These are phyloP conservation scores for Chrysemys picta DNA, from an alignment of 2,113 vertebrate species.

Conservation along the genomic window DNA sequence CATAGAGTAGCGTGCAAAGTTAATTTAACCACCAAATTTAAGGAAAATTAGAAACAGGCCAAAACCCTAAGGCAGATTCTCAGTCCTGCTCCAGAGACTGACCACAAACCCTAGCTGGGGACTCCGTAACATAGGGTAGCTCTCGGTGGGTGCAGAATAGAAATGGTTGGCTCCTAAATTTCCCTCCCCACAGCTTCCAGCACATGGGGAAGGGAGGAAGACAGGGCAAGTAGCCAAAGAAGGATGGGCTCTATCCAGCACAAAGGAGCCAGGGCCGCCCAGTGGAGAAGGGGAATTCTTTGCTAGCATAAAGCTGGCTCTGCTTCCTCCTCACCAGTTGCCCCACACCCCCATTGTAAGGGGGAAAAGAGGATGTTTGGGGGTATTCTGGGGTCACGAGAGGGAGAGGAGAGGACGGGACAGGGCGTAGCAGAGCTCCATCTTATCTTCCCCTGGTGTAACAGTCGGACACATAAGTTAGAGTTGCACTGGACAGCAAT, in stretches of 20 bases:
- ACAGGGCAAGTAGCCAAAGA: background rate
- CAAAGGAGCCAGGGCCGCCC: background rate
- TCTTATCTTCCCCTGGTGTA: background rate
- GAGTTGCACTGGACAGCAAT: background rate
- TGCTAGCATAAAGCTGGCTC: background rate
- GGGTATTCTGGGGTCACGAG: background rate
- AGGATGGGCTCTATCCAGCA: rapidly evolving
- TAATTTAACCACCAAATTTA: background rate
- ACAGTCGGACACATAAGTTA: background rate
- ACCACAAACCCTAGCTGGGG: background rate
- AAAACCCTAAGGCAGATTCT: background rate
- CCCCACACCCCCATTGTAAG: background rate
- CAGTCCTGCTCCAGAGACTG: background rate
- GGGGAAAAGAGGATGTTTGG: background rate
- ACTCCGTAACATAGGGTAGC: background rate
- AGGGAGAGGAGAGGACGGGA: background rate
- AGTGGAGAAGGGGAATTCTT: background rate
- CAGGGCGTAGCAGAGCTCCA: rapidly evolving
- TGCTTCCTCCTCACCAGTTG: background rate
- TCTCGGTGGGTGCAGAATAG: background rate
- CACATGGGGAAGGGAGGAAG: background rate
- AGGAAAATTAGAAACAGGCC: background rate
- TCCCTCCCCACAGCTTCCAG: background rate
- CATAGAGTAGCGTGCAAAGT: background rate
- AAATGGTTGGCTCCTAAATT: background rate